A percentile compares a stretch with the other conserved stretches of the same genome.
These are phyloP conservation scores for Carettochelys insculpta DNA, from an alignment of 2,113 vertebrate species.

Conservation along the genomic window DNA sequence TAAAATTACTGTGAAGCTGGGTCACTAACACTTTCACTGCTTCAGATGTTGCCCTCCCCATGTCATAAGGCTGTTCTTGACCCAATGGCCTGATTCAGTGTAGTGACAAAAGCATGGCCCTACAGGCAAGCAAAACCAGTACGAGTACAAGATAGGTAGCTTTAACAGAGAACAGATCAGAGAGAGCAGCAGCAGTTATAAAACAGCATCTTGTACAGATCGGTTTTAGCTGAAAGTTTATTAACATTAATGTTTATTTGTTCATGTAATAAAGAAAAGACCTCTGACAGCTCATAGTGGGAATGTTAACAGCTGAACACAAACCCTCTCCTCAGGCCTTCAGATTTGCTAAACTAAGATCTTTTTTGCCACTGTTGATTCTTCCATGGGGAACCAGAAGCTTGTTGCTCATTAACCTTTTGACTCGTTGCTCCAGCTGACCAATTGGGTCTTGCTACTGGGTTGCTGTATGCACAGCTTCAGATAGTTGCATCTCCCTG, in stretches of 20 bases:
- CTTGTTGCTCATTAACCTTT: not conserved
- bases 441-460: not conserved
- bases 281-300: not conserved
- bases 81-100: not conserved
- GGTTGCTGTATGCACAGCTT: not conserved
- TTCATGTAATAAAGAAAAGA: slow-evolving; percentile 8
- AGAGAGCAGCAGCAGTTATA: not conserved
- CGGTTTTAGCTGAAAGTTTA: not conserved
- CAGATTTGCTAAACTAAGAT: not conserved
- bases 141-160: not conserved
- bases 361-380: not conserved
- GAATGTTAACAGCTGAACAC: not conserved
- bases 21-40: not conserved
- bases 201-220: not conserved
- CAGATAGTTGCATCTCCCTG: not conserved
- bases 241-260: too few species aligned
- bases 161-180: not conserved
- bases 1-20: not conserved
- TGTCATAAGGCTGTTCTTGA: not conserved
- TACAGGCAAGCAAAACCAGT: not conserved
- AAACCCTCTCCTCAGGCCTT: not conserved
- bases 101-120: not conserved
- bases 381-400: not conserved
- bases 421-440: not conserved
- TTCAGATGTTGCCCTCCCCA: rapidly evolving